A percentile compares a stretch with the other conserved stretches of the same genome.
These are phyloP conservation scores for Leucoptera coffeella DNA, from an alignment of 2,888 invertebrate species.

Conservation along the genomic window DNA sequence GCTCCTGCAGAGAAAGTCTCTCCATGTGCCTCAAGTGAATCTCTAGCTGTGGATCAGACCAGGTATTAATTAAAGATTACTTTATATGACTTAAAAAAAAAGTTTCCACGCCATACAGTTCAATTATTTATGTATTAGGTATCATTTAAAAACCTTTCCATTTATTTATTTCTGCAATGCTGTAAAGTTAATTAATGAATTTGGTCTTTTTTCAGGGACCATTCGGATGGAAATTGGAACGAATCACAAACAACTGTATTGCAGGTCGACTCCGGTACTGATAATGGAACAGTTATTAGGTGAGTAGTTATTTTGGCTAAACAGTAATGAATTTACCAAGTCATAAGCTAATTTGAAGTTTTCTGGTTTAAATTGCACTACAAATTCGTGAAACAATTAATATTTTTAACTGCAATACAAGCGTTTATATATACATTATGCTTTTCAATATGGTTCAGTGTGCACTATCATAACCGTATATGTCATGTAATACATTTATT, in stretches of 20 bases:
- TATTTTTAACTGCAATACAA: no score
- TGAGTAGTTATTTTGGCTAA: constrained; percentile 27
- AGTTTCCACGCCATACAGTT: no score
- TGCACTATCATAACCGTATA: no score
- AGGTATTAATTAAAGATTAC: constrained; percentile 19
- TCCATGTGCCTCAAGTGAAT: constrained; percentile 78
- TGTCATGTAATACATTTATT: no score
- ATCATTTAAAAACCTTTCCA: no score
- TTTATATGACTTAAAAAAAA: constrained; percentile 25
- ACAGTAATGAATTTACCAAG: constrained; percentile 33
- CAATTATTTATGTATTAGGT: no score
- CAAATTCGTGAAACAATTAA: no score
- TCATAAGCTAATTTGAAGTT: neutral
- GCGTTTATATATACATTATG: neutral
- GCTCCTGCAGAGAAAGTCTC: constrained; percentile 52
- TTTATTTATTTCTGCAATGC: no score
- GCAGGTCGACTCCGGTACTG: constrained; percentile 65
- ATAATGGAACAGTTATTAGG: constrained; percentile 57
- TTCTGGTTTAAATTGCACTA: no score
- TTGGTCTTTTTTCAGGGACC: constrained; percentile 67
- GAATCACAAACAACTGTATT: constrained; percentile 82
- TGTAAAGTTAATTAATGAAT: no score
- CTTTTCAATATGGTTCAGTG: neutral
- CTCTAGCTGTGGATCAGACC: constrained; percentile 70
- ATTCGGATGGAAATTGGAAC: constrained; percentile 85